phyloP scores from a whole-genome alignment of 2,113 vertebrate genomes.

The Stercorarius parasiticus region DNA sequence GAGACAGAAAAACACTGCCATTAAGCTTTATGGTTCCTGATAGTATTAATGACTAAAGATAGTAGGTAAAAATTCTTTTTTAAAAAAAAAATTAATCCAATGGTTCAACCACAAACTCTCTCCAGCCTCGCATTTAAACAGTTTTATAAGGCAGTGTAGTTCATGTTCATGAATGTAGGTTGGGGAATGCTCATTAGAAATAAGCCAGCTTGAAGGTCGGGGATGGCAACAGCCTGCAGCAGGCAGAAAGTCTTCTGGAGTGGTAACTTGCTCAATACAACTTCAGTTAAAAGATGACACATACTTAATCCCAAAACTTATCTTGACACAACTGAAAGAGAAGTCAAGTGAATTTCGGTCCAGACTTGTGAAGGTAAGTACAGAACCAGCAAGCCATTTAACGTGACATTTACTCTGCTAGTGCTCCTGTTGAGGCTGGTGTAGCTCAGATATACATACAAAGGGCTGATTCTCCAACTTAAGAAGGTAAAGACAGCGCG shows the following conservation, averaged over 20 bases:
- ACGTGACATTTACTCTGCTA: background rate
- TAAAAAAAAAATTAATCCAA: background rate
- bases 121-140: background rate
- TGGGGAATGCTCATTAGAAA: background rate
- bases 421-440: background rate
- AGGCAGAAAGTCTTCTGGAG: background rate
- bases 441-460: background rate
- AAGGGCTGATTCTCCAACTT: background rate
- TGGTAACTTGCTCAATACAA: background rate
- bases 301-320: background rate
- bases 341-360: background rate
- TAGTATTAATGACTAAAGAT: background rate
- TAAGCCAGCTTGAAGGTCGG: background rate
- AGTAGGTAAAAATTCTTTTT: background rate
- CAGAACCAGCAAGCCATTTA: background rate
- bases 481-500: background rate
- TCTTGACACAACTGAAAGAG: background rate
- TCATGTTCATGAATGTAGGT: background rate
- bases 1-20: background rate
- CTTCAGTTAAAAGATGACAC: background rate
- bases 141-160: background rate
- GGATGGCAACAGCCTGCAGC: background rate
- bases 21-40: background rate
- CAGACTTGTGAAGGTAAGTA: background rate
- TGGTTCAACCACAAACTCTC: background rate